A percentile compares a stretch with the other conserved stretches of the same genome.
Conservation (phyloP, 2,888 invertebrate genomes). For the Lochmaea crataegi region DNA sequence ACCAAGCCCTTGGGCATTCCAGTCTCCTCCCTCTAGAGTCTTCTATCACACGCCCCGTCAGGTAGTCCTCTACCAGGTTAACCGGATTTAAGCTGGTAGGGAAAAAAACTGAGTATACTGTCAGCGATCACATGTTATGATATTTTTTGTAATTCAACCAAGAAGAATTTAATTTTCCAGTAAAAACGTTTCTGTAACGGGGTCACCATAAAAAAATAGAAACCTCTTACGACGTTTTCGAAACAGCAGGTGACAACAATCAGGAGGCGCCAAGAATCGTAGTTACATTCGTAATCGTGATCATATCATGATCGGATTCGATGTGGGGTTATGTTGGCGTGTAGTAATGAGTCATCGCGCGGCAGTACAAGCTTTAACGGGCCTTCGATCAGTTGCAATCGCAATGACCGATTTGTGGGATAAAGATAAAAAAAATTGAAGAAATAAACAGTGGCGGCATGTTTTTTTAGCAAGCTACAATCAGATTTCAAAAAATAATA, state of each 20-base stretch:
- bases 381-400: conserved; percentile 30
- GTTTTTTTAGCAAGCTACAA: neutral
- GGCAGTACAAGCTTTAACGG: conserved; percentile 6
- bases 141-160: no score
- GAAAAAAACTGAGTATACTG: no score
- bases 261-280: conserved; percentile 11
- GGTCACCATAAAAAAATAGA: neutral
- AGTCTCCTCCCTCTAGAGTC: no score
- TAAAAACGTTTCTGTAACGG: neutral
- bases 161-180: no score
- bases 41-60: no score
- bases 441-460: conserved; percentile 5
- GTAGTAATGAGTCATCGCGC: conserved; percentile 31
- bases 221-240: neutral
- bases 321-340: conserved; percentile 26
- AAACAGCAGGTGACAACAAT: neutral
- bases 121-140: no score
- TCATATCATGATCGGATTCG: conserved; percentile 15
- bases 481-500: no score
- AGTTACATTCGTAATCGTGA: conserved; percentile 8
- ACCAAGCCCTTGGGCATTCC: no score
- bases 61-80: no score
- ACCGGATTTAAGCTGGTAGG: no score
- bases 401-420: conserved; percentile 42
- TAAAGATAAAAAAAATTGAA: conserved; percentile 15